These are phyloP conservation scores for Chelmon rostratus DNA, from an alignment of 2,797 vertebrate species.

Conservation along the genomic window DNA sequence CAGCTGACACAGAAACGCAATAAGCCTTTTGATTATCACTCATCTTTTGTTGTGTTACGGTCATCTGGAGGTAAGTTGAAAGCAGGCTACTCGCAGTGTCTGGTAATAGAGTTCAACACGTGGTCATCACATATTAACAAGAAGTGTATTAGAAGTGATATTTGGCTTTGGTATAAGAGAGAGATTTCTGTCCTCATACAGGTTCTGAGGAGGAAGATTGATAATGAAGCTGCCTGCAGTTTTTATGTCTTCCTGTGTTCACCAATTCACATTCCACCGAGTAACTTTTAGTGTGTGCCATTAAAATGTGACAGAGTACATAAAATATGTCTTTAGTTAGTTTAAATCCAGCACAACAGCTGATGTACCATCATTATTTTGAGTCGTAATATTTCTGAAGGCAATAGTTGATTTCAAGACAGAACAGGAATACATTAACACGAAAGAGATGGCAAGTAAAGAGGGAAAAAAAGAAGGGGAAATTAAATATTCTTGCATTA, in stretches of 20 bases:
- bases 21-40: conserved; percentile 44
- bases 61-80: conserved; percentile 53
- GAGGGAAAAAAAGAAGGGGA: conserved; percentile 27
- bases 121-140: conserved; percentile 34
- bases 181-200: not conserved
- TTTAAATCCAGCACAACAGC: conserved; percentile 18
- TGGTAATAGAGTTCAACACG: conserved; percentile 43
- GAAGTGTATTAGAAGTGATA: conserved; percentile 26
- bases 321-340: conserved; percentile 3
- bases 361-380: not conserved
- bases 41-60: conserved; percentile 44
- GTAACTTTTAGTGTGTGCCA: not conserved
- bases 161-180: conserved; percentile 7
- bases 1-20: conserved; percentile 40
- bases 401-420: conserved; percentile 18
- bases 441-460: not conserved
- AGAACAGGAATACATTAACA: conserved; percentile 18
- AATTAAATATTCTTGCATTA: conserved; percentile 31
- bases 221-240: not conserved
- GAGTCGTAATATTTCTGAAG: not conserved
- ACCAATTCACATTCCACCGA: not conserved
- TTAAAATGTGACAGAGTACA: conserved; percentile 4
- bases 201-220: not conserved
- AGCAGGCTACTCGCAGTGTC: conserved; percentile 27
- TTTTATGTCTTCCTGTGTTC: not conserved